Conservation (phyloP, 2,888 invertebrate genomes). For the Drosophila leonis region DNA sequence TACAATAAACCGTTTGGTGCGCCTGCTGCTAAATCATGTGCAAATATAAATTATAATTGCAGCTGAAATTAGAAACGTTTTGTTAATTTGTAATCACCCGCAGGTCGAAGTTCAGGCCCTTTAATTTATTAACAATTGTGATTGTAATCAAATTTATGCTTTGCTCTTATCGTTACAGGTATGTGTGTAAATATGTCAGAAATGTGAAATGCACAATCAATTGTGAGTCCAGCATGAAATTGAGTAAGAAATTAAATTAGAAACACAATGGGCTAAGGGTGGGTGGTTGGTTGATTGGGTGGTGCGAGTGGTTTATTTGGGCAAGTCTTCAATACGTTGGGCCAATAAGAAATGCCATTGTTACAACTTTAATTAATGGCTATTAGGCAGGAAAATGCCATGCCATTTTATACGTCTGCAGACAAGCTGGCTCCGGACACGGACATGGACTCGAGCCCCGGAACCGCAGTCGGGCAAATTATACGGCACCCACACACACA, state of each 20-base stretch:
- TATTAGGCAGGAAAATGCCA: slow-evolving; percentile 65
- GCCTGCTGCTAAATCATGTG: not conserved
- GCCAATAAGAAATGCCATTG: slow-evolving; percentile 73
- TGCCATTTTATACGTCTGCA: slow-evolving; percentile 57
- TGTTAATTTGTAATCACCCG: slow-evolving; percentile 9
- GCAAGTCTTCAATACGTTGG: slow-evolving; percentile 32
- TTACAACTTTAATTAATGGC: slow-evolving; percentile 75
- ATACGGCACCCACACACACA: slow-evolving; percentile 28
- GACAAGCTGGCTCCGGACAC: slow-evolving; percentile 44
- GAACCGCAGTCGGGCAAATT: slow-evolving; percentile 46
- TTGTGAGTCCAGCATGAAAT: slow-evolving; percentile 43
- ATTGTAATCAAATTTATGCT: slow-evolving; percentile 51
- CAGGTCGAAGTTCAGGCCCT: slow-evolving; percentile 10
- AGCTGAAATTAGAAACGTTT: not conserved
- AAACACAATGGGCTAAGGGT: slow-evolving; percentile 19
- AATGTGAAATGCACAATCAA: slow-evolving; percentile 50
- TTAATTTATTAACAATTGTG: slow-evolving; percentile 39
- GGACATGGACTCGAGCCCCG: slow-evolving; percentile 22
- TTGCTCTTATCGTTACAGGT: slow-evolving; percentile 63
- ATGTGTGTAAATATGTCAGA: slow-evolving; percentile 46
- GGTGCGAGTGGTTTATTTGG: not conserved
- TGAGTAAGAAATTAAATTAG: slow-evolving; percentile 73
- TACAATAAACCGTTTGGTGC: not conserved
- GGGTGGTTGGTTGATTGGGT: not conserved
- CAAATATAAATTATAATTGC: slow-evolving; percentile 5